A percentile compares a stretch with the other conserved stretches of the same genome.
phyloP scores from a whole-genome alignment of 2,888 invertebrate genomes.

The Taphrorychus bicolor region DNA sequence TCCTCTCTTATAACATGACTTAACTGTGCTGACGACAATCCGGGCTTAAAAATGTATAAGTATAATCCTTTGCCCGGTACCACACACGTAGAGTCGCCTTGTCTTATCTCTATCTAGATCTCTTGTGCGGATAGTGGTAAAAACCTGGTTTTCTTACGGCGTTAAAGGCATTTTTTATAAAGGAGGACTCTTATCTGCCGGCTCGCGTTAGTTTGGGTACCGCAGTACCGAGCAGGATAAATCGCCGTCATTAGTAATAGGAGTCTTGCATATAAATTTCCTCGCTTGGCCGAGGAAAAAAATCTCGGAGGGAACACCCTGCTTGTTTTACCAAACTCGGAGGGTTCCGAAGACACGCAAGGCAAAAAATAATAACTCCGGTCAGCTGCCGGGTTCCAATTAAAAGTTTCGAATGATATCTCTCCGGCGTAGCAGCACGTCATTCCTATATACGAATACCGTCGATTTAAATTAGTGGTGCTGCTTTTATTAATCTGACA shows the following conservation, averaged over 20 bases:
- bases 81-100: constrained; percentile 37
- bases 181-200: constrained; percentile 17
- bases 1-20: constrained; percentile 24
- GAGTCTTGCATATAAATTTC: constrained; percentile 15
- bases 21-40: constrained; percentile 38
- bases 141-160: constrained; percentile 37
- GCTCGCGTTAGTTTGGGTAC: constrained; percentile 15
- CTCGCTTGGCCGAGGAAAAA: not conserved
- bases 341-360: not conserved
- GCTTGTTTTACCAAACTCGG: not conserved
- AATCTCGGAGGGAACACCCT: not conserved
- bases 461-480: constrained; percentile 34
- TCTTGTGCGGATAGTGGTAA: constrained; percentile 39
- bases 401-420: constrained; percentile 35
- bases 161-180: constrained; percentile 29
- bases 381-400: constrained; percentile 30
- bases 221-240: constrained; percentile 7
- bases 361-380: constrained; percentile 16
- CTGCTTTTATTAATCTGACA: constrained; percentile 31
- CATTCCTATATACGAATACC: constrained; percentile 21
- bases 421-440: constrained; percentile 21
- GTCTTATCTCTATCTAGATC: constrained; percentile 41
- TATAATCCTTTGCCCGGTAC: constrained; percentile 30
- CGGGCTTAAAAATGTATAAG: constrained; percentile 32
- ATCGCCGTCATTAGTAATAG: constrained; percentile 17